A percentile compares a stretch with the other conserved stretches of the same genome.
Conservation (phyloP, 2,888 invertebrate genomes). For the Eucera pruinosa region DNA sequence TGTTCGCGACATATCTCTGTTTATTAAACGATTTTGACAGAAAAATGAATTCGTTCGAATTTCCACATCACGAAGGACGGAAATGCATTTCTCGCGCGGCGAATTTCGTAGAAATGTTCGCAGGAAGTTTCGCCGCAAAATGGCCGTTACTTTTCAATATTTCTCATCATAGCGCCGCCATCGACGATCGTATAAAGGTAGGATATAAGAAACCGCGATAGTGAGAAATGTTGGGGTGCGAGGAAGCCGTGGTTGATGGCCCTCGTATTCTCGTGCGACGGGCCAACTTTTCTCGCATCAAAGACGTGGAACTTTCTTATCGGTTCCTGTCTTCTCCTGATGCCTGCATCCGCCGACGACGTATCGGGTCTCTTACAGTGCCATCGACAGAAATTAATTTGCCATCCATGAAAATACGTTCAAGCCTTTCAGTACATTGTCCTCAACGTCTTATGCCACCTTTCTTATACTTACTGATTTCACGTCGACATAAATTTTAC, state of each 20-base stretch:
- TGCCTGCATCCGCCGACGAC: not conserved
- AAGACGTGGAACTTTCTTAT: constrained; percentile 25
- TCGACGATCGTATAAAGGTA: constrained; percentile 24
- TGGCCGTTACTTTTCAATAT: constrained; percentile 67
- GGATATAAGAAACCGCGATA: constrained; percentile 51
- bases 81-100: not conserved
- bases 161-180: constrained; percentile 40
- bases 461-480: no score
- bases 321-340: constrained; percentile 9
- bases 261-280: constrained; percentile 36
- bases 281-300: constrained; percentile 45
- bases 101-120: constrained; percentile 23
- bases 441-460: no score
- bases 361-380: not conserved
- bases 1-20: no score
- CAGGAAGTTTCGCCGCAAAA: constrained; percentile 14
- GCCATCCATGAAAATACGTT: not conserved
- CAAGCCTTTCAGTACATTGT: no score
- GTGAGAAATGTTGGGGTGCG: constrained; percentile 40
- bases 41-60: no score
- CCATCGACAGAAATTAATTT: constrained; percentile 27
- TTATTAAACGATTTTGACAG: no score
- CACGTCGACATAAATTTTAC: no score
- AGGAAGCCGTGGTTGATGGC: constrained; percentile 41
- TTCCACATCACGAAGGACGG: not conserved